These are phyloP conservation scores for Blastobasis adustella DNA, from an alignment of 2,888 invertebrate genomes.

Conservation along the genomic window DNA sequence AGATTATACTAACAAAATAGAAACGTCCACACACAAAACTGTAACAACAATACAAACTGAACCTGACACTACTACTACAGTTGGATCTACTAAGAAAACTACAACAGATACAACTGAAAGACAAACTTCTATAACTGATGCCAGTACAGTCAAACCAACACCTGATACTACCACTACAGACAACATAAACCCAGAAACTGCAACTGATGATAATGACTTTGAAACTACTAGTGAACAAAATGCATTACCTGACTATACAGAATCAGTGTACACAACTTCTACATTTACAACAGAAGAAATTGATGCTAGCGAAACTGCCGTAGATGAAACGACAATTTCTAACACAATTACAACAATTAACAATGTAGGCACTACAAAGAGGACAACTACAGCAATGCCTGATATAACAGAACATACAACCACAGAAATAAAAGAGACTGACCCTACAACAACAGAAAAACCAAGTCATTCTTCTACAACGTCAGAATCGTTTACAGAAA, in stretches of 20 bases:
- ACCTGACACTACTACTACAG: not conserved
- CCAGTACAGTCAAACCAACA: not conserved
- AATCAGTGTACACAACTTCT: not conserved
- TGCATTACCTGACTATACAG: not conserved
- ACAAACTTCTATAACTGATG: not conserved
- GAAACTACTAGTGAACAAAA: not conserved
- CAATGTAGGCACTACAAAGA: not conserved
- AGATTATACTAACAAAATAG: not conserved
- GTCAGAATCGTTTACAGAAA: no score
- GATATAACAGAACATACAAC: no score
- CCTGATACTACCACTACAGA: not conserved
- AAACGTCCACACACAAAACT: not conserved
- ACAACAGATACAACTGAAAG: not conserved
- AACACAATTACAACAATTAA: not conserved
- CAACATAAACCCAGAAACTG: constrained; percentile 1
- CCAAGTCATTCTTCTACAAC: no score
- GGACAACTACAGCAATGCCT: not conserved
- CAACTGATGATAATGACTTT: not conserved
- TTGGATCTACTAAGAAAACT: not conserved
- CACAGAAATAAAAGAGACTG: no score
- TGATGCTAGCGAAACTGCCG: not conserved
- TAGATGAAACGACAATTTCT: not conserved
- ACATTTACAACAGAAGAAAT: not conserved
- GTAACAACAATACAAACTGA: not conserved
- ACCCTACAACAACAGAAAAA: no score